A percentile compares a stretch with the other conserved stretches of the same genome.
Evolutionary conservation across 23 tunicate species (phyloP).

Genomic region (Ascidia mentula): DNA sequence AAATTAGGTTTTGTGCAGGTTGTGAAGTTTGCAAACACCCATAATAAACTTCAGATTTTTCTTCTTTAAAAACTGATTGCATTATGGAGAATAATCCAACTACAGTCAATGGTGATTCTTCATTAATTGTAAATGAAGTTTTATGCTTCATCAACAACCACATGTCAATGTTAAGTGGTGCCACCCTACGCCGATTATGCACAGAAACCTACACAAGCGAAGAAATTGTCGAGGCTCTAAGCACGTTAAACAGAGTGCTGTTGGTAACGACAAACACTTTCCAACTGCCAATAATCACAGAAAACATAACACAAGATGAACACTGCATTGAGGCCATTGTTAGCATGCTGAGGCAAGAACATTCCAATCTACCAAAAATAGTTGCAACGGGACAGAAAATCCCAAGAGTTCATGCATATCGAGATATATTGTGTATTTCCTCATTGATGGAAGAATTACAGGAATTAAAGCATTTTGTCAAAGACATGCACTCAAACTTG

Average conservation of each 20-base stretch:
- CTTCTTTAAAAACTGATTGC: too few relatives aligned
- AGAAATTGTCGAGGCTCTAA: neutral
- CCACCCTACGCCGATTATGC: neutral
- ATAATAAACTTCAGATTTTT: too few relatives aligned
- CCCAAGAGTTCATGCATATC: neutral
- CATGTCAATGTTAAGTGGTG: neutral
- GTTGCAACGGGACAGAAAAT: conserved; percentile 16
- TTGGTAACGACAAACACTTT: neutral
- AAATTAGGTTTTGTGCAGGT: too few relatives aligned
- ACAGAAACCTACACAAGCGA: conserved; percentile 2
- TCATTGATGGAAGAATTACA: neutral
- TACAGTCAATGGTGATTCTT: too few relatives aligned
- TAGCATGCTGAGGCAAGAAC: conserved; percentile 2
- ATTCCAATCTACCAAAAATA: neutral
- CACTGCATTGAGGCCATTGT: neutral
- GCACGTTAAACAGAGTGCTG: too few relatives aligned
- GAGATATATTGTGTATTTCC: neutral
- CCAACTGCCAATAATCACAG: neutral
- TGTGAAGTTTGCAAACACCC: too few relatives aligned
- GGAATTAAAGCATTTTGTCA: neutral
- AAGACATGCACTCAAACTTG: neutral
- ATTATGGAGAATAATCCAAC: too few relatives aligned
- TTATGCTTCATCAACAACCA: conserved; percentile 12
- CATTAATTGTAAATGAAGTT: conserved; percentile 15
- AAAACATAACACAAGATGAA: neutral